phyloP scores from a whole-genome alignment of 2,113 vertebrate species.

The Hydrochoerus hydrochaeris region DNA sequence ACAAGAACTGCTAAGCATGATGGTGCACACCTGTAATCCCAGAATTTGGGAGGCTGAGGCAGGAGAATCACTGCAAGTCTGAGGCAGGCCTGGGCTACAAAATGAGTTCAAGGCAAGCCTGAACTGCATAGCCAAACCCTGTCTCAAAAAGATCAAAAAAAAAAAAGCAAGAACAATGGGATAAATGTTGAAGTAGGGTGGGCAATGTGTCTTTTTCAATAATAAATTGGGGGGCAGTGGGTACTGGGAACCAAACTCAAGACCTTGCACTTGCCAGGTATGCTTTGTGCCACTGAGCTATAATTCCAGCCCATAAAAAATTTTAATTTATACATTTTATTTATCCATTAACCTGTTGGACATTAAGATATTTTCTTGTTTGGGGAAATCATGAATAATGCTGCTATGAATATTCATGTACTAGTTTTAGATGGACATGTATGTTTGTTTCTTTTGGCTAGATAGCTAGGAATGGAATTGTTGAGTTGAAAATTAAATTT shows the following conservation, averaged over 20 bases:
- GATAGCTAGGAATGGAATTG: background rate
- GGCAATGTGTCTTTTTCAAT: background rate
- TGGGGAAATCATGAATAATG: background rate
- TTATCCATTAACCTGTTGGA: background rate
- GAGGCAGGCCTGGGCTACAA: too few species aligned
- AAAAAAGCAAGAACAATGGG: background rate
- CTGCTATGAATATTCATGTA: constrained; percentile 7
- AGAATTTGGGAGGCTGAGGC: too few species aligned
- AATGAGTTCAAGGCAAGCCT: too few species aligned
- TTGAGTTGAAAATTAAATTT: background rate
- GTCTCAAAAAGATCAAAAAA: too few species aligned
- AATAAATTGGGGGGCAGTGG: background rate
- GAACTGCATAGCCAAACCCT: too few species aligned
- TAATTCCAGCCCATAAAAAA: background rate
- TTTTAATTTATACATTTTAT: background rate
- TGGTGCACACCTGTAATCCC: too few species aligned
- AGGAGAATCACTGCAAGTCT: too few species aligned
- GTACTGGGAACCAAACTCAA: too few species aligned
- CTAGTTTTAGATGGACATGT: background rate
- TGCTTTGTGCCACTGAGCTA: too few species aligned
- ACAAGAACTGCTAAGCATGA: background rate
- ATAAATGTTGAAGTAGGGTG: background rate
- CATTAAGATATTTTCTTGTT: background rate
- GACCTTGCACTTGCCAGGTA: too few species aligned
- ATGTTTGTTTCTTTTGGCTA: constrained; percentile 31